Evolutionary conservation across 1,140 invertebrate species (phyloP).

Genomic region (Elysia chlorotica): DNA sequence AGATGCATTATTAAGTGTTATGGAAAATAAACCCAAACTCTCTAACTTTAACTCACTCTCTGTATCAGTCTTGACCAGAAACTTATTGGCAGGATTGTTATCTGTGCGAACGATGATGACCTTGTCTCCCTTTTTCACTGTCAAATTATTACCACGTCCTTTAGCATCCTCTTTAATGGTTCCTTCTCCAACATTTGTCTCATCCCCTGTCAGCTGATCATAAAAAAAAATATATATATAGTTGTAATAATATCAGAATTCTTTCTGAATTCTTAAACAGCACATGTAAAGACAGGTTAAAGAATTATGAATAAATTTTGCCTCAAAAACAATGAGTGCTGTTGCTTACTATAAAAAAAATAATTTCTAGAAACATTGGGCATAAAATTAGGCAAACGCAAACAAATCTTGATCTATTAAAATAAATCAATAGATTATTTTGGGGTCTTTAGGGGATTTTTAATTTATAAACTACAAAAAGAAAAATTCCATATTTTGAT

Average conservation of each 20-base stretch:
- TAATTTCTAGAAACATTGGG: no score
- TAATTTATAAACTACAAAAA: no score
- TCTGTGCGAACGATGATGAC: slow-evolving; percentile 29
- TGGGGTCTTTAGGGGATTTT: no score
- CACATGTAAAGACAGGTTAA: background rate
- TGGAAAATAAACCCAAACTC: no score
- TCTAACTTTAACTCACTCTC: slow-evolving; percentile 9
- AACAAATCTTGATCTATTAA: no score
- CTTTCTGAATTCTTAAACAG: background rate
- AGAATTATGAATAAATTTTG: background rate
- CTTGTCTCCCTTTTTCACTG: slow-evolving; percentile 26
- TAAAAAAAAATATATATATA: background rate
- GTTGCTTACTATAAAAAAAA: no score
- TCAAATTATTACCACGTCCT: slow-evolving; percentile 22
- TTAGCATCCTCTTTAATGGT: slow-evolving; percentile 32
- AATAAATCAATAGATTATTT: no score
- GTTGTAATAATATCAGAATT: background rate
- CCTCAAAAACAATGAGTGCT: no score
- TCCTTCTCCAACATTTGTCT: slow-evolving; percentile 25
- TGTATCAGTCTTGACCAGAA: slow-evolving; percentile 25
- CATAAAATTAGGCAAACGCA: no score
- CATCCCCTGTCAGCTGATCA: slow-evolving; percentile 6
- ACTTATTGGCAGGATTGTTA: slow-evolving; percentile 29
- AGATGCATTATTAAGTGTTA: no score
- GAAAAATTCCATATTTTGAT: no score